Evolutionary conservation across 1,140 invertebrate species (phyloP), one percentile per base, ranked within the genome.

Genomic region (Xylocopa sonorina): DNA sequence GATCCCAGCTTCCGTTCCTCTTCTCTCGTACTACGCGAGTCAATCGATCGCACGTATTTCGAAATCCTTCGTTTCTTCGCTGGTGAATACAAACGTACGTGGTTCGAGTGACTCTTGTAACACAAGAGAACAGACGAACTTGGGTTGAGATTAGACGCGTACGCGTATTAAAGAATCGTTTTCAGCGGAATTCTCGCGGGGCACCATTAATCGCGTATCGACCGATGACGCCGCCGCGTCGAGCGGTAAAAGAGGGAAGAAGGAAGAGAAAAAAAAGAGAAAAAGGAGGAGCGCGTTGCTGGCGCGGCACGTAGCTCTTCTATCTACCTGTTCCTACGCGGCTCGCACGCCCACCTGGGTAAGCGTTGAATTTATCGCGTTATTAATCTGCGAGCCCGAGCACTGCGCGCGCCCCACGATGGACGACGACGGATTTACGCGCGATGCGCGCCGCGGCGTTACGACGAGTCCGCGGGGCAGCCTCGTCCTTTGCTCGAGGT

Each of bases 331-430:
- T 55, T 69, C 62, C 57, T 50, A 81, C 50, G 60, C 50, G 38
- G 60, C 66, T 57, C 46, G 51, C 67, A 78, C 72, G 50, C 67
- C 75, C 67, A 81, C 76, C 64, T 81, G 53, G 78, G 68, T 80
- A 81, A 83, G 84, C 75, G 81, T 83, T 78, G 82, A 90, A 88
- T 89, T 90, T 88, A 88, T 89, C 81, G 83, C 78, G 82, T 89
- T 88, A 89, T 88, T 90, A 89, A 90, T 89, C 81, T 83, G 60
- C 76, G 48, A 57, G 67, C 78, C 41, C 27, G 71, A 81, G 63
- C n/a, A 18, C 46, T 32, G 48, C 29, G n/a, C 50, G 18, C 38
- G 29, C 27, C 27, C 27, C 53, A 18, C 38, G 50, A 64, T 29
- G 24, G 41, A 82, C 58, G 75, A 32, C 76, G 50, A 81, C 29